Evolutionary conservation across 2,888 invertebrate species (phyloP), one percentile per base, ranked within the genome.

Genomic region (Anaspis maculata): DNA sequence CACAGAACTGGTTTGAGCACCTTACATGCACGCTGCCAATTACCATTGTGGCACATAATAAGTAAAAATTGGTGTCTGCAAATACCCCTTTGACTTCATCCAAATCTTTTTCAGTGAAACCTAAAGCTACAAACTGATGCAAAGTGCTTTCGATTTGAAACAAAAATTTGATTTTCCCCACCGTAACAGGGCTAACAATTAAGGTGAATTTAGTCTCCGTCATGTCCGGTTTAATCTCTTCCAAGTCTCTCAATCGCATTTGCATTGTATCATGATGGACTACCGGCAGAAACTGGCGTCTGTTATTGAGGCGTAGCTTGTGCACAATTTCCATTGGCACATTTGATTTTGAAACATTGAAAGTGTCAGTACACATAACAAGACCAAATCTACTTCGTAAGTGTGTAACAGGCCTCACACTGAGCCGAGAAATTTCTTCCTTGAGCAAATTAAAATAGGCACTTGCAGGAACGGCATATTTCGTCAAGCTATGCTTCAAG

Each of bases 51-150:
- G 87, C 77, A 47, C 88, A 83, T 25, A 97, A 67, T 37, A 98
- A 73, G 62, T 89, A 91, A 24, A 96, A 72, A 63, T 95, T 96
- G 0, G 95, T 96, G 56, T 96, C 96, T 0, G 89, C 86, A 66
- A 97, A 94, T 49, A 98, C 86, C 30, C 89, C 87, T 64, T 96
- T 96, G 0, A 94, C 83, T 70, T 97, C 96, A 66, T 98, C 97
- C 19, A 94, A 72, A 68, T 97, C 96, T 60, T 94, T 95, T 38
- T 84, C 82, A 21, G 83, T 82, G 56, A 98, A 96, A 3, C 94
- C 92, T 31, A 90, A 66, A n/a, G 68, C 57, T 28, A 76, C 67
- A 49, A 91, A 73, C 30, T 79, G 79, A 11, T 74, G 69, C 47
- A 90, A 72, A 0, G 87, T 82, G 12, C 78, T 69, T 45, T 85